Conservation (phyloP, 2,113 vertebrate genomes). For the Anarrhichthys ocellatus region DNA sequence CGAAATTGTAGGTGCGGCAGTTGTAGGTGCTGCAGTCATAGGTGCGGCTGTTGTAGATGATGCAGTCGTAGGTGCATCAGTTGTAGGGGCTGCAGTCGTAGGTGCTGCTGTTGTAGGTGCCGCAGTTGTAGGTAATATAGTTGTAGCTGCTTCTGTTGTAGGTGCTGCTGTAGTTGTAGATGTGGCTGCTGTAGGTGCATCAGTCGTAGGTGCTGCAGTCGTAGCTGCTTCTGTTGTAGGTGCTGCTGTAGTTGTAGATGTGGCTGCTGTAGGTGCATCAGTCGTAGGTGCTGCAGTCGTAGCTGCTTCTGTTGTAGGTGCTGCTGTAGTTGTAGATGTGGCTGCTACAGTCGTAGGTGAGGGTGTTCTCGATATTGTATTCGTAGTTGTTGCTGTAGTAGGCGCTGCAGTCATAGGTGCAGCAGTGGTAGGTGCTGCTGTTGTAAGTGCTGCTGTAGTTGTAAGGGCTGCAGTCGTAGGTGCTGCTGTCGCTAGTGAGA, state of each 20-base stretch:
- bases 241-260: background rate
- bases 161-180: background rate
- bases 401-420: too few relatives aligned
- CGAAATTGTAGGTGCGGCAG: too few relatives aligned
- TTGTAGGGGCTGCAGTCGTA: background rate
- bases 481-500: too few relatives aligned
- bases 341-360: too few relatives aligned
- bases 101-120: background rate
- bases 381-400: too few relatives aligned
- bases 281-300: background rate
- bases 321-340: background rate
- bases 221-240: background rate
- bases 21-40: too few relatives aligned
- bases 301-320: background rate
- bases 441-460: background rate
- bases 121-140: background rate
- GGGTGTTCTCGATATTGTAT: accelerated
- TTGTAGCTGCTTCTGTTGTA: background rate
- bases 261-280: accelerated
- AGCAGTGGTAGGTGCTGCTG: background rate
- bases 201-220: background rate
- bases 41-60: too few relatives aligned
- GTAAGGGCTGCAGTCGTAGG: too few relatives aligned
- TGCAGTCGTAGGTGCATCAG: too few relatives aligned
- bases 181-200: background rate